Evolutionary conservation across 30 jellyfish, hydroid and myxozoan genomes (phyloP), one percentile per base, ranked within the genome.

Genomic region (Hydractinia symbiolongicarpus): DNA sequence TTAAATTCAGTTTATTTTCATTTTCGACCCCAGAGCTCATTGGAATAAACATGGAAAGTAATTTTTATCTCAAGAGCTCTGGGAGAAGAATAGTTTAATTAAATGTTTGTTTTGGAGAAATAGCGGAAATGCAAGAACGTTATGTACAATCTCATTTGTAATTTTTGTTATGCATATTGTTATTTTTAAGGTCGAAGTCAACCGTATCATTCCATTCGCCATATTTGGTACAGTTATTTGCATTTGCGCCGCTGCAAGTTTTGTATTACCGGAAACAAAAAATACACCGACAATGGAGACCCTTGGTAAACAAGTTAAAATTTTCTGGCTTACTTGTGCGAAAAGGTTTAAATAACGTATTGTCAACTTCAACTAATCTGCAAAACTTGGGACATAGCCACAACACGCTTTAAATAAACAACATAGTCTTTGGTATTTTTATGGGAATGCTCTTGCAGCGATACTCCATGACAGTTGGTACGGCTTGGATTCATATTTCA

Each of bases 191-290:
- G 40, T 40, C 76, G 86, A 80, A 66, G 19, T 80, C 73, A 67
- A 80, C 64, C 86, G 71, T 5, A 14, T 64, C 67, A 78, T 80
- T 6, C 88, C 88, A 5, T 80, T 62, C 53, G 86, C 54, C 19
- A 14, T 80, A 15, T 40, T 80, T 74, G 88, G 88, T 9, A 30
- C 55, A 14, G 79, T 80, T 19, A 85, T 85, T 9, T 11, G 56
- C 4, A 52, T 68, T 15, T 50, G 82, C 67, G 79, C 51, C 16
- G 51, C 53, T 62, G 50, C 64, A 5, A 62, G 82, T 67, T 8
- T 49, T 5, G 50, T 64, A 20, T 68, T 80, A 68, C 88, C 88
- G 0, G 88, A 80, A 67, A 80, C 88, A 7, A 80, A 80, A 16
- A 9, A 54, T 20, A 8, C 21, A 53, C 54, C 88, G 15, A 80